Conservation (phyloP, 2,888 invertebrate genomes). For the Harpalus rufipes region DNA sequence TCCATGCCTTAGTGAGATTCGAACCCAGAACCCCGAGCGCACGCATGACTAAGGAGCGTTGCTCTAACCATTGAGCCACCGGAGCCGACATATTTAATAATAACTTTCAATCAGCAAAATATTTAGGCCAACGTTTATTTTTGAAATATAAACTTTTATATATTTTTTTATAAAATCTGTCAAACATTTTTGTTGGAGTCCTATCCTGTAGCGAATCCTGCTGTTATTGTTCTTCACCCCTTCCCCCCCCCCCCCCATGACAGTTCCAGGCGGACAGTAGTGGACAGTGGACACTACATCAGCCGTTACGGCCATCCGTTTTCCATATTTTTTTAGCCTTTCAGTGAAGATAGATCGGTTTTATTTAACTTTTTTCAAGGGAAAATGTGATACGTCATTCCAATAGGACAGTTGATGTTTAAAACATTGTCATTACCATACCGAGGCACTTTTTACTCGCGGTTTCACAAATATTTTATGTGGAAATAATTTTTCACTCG, state of each 20-base stretch:
- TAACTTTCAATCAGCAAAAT: too few species aligned
- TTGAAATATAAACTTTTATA: neutral
- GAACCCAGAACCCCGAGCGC: too few species aligned
- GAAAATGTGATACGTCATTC: constrained; percentile 57
- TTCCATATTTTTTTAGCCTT: constrained; percentile 58
- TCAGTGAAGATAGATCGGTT: constrained; percentile 60
- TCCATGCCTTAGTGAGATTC: too few species aligned
- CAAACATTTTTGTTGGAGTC: neutral
- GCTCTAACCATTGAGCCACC: too few species aligned
- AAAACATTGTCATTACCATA: constrained; percentile 55
- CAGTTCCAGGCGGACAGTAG: constrained; percentile 18
- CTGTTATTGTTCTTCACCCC: constrained; percentile 27
- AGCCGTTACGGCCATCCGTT: constrained; percentile 53
- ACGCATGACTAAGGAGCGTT: too few species aligned
- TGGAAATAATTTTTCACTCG: constrained; percentile 30
- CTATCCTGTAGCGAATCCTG: neutral
- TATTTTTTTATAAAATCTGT: neutral
- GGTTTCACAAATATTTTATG: constrained; percentile 13
- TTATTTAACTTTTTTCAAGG: constrained; percentile 59
- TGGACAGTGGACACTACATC: constrained; percentile 55
- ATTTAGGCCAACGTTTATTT: too few species aligned
- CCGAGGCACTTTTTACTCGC: constrained; percentile 27
- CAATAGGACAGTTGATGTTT: constrained; percentile 56
- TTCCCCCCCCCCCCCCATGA: neutral
- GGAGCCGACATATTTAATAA: too few species aligned